Evolutionary conservation across 2,888 invertebrate species (phyloP), one percentile per base, ranked within the genome.

Genomic region (Busseola fusca): DNA sequence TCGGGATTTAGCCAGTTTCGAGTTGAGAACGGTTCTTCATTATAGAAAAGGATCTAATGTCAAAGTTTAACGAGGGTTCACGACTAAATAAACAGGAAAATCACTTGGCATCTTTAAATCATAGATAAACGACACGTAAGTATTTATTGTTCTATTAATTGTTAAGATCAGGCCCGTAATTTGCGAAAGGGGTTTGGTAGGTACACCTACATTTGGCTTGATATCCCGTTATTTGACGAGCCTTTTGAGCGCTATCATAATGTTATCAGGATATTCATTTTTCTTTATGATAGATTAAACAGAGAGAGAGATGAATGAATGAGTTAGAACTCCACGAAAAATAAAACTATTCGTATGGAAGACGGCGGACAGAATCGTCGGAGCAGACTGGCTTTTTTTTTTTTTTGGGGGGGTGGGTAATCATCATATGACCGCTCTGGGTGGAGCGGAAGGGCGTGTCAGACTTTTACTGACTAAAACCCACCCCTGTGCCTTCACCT

Each of bases 61-160:
- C 76, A 76, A 75, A 81, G 79, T 72, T 84, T 73, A 76, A 74
- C 60, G 60, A 37, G 30, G 34, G 30, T 62, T 59, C n/a, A 42
- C 60, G 45, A 67, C 40, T 72, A 52, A 65, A 67, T 76, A 73
- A 72, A 76, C 76, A 67, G 76, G 69, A 76, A 81, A 74, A 66
- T 72, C 34, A 72, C 42, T 48, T 25, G 27, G 48, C 57, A 54
- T 60, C 10, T 52, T 74, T 69, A 45, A 56, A 12, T 50, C 9
- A 45, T n/a, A 34, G 18, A n/a, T n/a, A 60, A 58, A 34, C 25
- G 12, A 52, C 60, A 77, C 40, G 72, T 59, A 64, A 30, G n/a
- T 60, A 42, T 65, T 72, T 30, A 72, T 72, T 76, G 59, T 78
- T 70, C 25, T 57, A 50, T 14, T 45, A 37, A 42, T 45, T 25